Evolutionary conservation across 2,797 vertebrate genomes (phyloP), one percentile per base, ranked within the genome.

Genomic region (Sternotherus odoratus): DNA sequence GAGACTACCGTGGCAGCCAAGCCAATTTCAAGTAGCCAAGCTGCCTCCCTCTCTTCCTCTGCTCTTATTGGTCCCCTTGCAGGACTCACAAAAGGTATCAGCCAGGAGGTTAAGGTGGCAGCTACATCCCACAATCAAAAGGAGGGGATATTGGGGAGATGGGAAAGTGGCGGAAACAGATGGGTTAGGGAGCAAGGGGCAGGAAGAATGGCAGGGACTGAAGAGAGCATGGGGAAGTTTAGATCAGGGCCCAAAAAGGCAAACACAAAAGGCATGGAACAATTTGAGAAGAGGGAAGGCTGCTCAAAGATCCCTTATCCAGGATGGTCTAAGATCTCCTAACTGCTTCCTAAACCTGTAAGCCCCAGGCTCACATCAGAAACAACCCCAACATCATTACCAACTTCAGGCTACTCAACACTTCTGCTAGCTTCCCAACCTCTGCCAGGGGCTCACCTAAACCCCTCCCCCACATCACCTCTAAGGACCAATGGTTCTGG

Each of bases 1-100:
- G 83, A 92, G 93, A 90, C 63, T 63, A 36, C 84, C 82, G 85
- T 86, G 43, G 74, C 36, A 88, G 43, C 43, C 43, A 75, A 19
- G 46, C 43, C 43, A 43, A 93, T 86, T 93, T 6, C 36, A 93
- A 66, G 63, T 46, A 79, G 60, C 23, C 56, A 87, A 80, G 46
- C 83, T 60, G 91, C 83, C 60, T 90, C 79, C 80, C 15, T 78
- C 10, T 50, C 28, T 6, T 39, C 36, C 28, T 36, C 54, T 28
- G n/a, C 50, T 33, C 46, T 57, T 87, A 74, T 24, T 74, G 39
- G 24, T 74, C 39, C 24, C 21, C 36, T 39, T 72, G 66, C 5
- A 10, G 21, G 10, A 43, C 36, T 11, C 12, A 46, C 21, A 43
- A 23, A 74, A 74, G 19, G n/a, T 21, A n/a, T 74, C 63, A 36